phyloP scores from a whole-genome alignment of 2,113 vertebrate species.

The Mesocricetus auratus region DNA sequence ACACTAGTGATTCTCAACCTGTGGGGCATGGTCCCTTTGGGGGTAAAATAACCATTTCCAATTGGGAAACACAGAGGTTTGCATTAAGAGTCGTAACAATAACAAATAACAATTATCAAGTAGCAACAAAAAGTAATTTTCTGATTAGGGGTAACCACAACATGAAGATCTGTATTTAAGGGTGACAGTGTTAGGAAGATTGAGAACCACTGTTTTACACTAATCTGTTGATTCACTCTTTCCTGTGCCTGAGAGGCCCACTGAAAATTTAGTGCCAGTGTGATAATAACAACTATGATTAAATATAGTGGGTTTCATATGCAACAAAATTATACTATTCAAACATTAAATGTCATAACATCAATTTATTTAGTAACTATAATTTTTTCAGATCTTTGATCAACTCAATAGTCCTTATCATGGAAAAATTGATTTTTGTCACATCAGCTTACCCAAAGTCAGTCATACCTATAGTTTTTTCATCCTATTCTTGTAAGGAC shows the following conservation, averaged over 20 bases:
- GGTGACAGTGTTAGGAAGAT: background rate
- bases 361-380: background rate
- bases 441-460: background rate
- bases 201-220: background rate
- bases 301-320: background rate
- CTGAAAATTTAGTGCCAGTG: background rate
- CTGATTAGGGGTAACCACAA: background rate
- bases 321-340: background rate
- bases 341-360: background rate
- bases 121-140: background rate
- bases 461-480: conserved; percentile 20
- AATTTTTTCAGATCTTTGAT: background rate
- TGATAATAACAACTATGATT: background rate
- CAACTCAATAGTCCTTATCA: background rate
- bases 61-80: background rate
- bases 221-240: background rate
- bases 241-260: background rate
- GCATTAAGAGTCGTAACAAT: background rate
- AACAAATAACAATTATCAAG: background rate
- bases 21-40: background rate
- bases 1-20: background rate
- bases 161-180: background rate
- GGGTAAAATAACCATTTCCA: background rate
- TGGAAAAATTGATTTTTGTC: background rate
- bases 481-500: background rate